Base-by-base conservation (phyloP, 1,140 invertebrate species). In the Globodera rostochiensis region DNA sequence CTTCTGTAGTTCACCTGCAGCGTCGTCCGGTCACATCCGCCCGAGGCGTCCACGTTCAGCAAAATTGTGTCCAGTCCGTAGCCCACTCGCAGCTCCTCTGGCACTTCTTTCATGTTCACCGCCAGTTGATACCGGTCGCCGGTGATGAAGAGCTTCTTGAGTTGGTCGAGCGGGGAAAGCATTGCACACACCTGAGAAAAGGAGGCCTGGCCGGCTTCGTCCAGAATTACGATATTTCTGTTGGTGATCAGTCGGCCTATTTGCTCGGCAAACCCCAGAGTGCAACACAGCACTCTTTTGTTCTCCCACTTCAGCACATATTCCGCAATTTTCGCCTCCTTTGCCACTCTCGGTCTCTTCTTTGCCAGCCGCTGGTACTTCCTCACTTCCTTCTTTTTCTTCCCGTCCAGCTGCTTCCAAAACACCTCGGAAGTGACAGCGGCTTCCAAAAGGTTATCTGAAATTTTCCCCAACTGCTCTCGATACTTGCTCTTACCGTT, bases 401-500 rank as follows among this genome's bases (percentile, higher is more conserved):
- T 74, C 4, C n/a, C 49, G 6, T 74, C 25, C 0, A 74, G 11
- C 7, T 49, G 15, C 4, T 11, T 45, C 49, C 49, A 53, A 25
- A 74, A 46, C 25, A 45, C 73, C 11, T 74, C 73, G 3, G 49
- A 49, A 1, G 49, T 57, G n/a, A 46, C 36, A 9, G 73, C 73
- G 8, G 73, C 57, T 9, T 53, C 36, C 8, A 74, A 11, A 5
- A 74, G 11, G 13, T 74, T 49, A 4, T 5, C 21, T 7, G 73
- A 53, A 25, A 74, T 74, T 4, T 11, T 6, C 19, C 25, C 57
- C 5, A 74, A 11, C 49, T 74, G 57, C 11, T 74, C n/a, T 7
- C 49, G n/a, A 25, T 74, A 74, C 46, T 57, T 74, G 9, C 19
- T 46, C 13, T 74, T 74, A 74, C 73, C 73, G 25, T 74, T 74